phyloP scores from a whole-genome alignment of 1,140 invertebrate genomes.

The Solenopsis fugax region DNA sequence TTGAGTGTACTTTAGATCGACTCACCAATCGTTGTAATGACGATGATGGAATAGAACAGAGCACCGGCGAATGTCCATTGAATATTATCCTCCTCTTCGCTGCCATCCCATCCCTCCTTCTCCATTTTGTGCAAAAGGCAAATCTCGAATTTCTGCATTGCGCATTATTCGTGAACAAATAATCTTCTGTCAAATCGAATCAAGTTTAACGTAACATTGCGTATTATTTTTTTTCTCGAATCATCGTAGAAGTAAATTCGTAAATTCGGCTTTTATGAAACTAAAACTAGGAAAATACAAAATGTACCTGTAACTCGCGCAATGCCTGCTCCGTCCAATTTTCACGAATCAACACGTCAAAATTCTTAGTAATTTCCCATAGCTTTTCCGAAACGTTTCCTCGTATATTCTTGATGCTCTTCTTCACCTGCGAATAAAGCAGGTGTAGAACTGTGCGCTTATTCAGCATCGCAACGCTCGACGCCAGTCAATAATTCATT shows the following conservation, averaged over 20 bases:
- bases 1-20: conserved; percentile 44
- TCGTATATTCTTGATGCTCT: conserved; percentile 91
- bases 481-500: conserved; percentile 37
- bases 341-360: conserved; percentile 89
- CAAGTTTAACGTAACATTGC: conserved; percentile 32
- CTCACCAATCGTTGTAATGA: conserved; percentile 98
- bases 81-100: conserved; percentile 91
- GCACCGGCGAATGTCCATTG: conserved; percentile 97
- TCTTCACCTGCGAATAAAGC: conserved; percentile 90
- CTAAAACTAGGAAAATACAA: background rate
- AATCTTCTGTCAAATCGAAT: background rate
- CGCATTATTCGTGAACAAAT: conserved; percentile 1
- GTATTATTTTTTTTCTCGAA: conserved; percentile 8
- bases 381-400: conserved; percentile 92
- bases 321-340: conserved; percentile 91
- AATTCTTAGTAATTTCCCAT: conserved; percentile 91
- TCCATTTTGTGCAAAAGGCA: conserved; percentile 94
- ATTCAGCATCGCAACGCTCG: conserved; percentile 12
- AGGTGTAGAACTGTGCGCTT: conserved; percentile 15
- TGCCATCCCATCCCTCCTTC: conserved; percentile 96
- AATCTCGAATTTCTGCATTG: conserved; percentile 91
- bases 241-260: background rate
- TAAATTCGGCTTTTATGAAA: background rate
- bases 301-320: conserved; percentile 87
- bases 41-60: conserved; percentile 98